A percentile compares a stretch with the other conserved stretches of the same genome.
These are phyloP conservation scores for Turritopsis dohrnii DNA, from an alignment of 30 jellyfish, hydroid and myxozoan genomes.

Conservation along the genomic window DNA sequence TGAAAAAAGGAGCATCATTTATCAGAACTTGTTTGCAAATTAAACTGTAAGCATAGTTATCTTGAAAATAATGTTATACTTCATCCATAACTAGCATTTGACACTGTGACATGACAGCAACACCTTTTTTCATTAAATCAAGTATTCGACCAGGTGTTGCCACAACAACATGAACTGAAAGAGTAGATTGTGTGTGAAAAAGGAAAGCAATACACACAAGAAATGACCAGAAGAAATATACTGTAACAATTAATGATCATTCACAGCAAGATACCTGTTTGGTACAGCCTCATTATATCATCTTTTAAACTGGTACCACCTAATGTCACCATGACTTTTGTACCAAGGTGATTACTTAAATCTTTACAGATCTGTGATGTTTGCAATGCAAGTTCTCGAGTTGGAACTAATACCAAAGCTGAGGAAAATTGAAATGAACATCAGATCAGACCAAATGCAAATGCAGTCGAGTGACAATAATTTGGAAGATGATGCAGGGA, in stretches of 20 bases:
- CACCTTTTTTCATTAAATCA: constrained; percentile 70
- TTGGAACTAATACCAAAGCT: constrained; percentile 93
- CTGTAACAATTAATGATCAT: not conserved
- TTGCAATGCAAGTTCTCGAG: constrained; percentile 91
- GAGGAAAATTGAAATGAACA: not conserved
- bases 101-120: constrained; percentile 69
- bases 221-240: too few relatives aligned
- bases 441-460: too few relatives aligned
- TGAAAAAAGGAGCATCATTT: not conserved
- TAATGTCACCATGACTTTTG: constrained; percentile 87
- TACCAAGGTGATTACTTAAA: constrained; percentile 85
- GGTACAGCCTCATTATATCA: constrained; percentile 89
- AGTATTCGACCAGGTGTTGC: constrained; percentile 96
- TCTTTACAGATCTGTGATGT: constrained; percentile 94
- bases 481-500: too few relatives aligned
- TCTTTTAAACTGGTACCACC: constrained; percentile 92
- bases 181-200: not conserved
- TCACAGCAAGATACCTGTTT: constrained; percentile 52
- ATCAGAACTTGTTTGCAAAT: not conserved
- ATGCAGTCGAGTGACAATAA: too few relatives aligned
- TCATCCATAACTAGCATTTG: constrained; percentile 91
- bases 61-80: constrained; percentile 20
- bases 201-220: too few relatives aligned
- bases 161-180: constrained; percentile 81
- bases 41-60: not conserved